phyloP scores from a whole-genome alignment of 2,113 vertebrate genomes.

The Erinaceus europaeus region DNA sequence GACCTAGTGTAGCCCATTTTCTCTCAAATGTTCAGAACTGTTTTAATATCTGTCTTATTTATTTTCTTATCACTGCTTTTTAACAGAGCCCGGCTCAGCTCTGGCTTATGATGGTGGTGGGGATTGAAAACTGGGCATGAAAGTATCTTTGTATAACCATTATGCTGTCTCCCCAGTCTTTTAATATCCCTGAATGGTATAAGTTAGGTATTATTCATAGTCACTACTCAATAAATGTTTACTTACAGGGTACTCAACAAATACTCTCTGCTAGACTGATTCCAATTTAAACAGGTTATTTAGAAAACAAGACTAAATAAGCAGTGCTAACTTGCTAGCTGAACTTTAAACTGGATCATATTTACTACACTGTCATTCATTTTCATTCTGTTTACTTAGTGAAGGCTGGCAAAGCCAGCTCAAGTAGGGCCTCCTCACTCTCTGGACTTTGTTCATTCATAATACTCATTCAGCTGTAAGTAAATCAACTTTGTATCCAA shows the following conservation, averaged over 20 bases:
- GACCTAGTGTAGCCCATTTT: not conserved
- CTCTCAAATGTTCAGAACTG: slow-evolving; percentile 23
- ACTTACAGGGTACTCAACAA: not conserved
- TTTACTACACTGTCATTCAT: not conserved
- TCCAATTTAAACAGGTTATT: slow-evolving; percentile 22
- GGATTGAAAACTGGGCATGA: too few species aligned
- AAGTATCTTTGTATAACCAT: too few species aligned
- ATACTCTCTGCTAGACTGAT: slow-evolving; percentile 10
- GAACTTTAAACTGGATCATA: slow-evolving; percentile 13
- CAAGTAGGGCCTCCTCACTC: not conserved
- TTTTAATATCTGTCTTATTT: slow-evolving; percentile 27
- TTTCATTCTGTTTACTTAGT: slow-evolving; percentile 13
- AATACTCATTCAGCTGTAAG: not conserved
- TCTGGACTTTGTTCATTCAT: not conserved
- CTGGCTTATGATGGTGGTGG: too few species aligned
- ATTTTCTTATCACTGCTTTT: too few species aligned
- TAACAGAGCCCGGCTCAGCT: too few species aligned
- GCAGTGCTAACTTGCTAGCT: not conserved
- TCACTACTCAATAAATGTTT: too few species aligned
- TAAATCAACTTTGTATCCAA: not conserved
- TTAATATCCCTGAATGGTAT: not conserved
- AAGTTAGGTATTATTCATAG: not conserved
- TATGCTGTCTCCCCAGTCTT: too few species aligned
- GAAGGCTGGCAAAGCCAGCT: slow-evolving; percentile 14
- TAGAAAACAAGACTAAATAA: slow-evolving; percentile 37